Conservation (phyloP, 1,140 invertebrate genomes). For the Paraescarpia echinospica region DNA sequence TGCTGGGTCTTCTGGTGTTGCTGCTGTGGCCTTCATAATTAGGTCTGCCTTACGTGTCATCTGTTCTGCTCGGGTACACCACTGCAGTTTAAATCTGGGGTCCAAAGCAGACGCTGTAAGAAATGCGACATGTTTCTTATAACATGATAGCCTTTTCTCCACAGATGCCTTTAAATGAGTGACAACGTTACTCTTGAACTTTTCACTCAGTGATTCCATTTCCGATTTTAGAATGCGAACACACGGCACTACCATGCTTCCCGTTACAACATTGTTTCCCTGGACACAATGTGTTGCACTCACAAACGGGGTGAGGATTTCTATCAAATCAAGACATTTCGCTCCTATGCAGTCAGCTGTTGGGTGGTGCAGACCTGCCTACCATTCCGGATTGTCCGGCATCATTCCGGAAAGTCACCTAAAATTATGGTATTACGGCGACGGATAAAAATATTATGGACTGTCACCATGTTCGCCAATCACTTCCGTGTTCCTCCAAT, state of each 20-base stretch:
- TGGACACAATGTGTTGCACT: slow-evolving; percentile 9
- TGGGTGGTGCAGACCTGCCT: neutral
- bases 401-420: too few relatives aligned
- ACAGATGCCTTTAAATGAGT: neutral
- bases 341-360: neutral
- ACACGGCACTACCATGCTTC: slow-evolving; percentile 32
- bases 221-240: slow-evolving; percentile 36
- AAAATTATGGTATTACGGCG: too few relatives aligned
- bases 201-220: slow-evolving; percentile 1
- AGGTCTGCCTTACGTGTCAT: neutral
- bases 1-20: neutral
- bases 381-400: too few relatives aligned
- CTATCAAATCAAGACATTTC: neutral
- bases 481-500: too few relatives aligned
- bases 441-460: too few relatives aligned
- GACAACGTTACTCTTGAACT: neutral
- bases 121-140: neutral
- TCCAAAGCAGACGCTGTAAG: neutral
- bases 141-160: neutral
- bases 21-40: neutral
- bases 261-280: slow-evolving; percentile 12
- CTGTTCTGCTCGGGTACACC: neutral
- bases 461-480: too few relatives aligned
- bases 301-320: slow-evolving; percentile 15
- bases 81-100: neutral